phyloP scores from a whole-genome alignment of 2,797 vertebrate genomes.

The Urosaurus nigricauda region DNA sequence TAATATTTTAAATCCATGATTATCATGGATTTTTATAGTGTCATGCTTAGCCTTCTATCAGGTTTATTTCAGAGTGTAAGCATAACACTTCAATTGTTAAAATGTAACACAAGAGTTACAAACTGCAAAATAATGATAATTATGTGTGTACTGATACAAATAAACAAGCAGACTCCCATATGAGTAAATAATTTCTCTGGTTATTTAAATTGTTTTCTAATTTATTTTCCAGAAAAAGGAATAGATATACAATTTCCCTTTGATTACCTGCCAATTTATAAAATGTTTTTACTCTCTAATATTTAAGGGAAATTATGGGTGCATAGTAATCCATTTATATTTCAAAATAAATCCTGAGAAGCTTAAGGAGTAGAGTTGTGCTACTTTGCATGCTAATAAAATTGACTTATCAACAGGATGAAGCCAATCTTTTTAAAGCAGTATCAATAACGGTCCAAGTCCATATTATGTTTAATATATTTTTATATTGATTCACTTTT shows the following conservation, averaged over 20 bases:
- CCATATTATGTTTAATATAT: not conserved
- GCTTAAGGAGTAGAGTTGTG: not conserved
- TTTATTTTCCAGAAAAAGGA: not conserved
- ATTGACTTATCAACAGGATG: not conserved
- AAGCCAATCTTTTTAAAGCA: not conserved
- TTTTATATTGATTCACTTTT: too few relatives aligned
- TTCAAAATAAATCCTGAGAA: conserved; percentile 22
- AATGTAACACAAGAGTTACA: not conserved
- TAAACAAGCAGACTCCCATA: not conserved
- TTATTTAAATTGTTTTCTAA: conserved; percentile 20
- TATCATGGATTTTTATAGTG: not conserved
- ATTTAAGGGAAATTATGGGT: not conserved
- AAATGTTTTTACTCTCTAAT: not conserved
- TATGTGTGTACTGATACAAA: conserved; percentile 10
- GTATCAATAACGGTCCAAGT: not conserved
- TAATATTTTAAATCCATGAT: not conserved
- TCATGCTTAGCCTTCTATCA: not conserved
- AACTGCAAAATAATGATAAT: not conserved
- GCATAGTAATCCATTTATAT: conserved; percentile 23
- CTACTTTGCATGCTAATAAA: conserved; percentile 23
- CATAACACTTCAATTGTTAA: not conserved
- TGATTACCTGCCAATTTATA: conserved; percentile 9
- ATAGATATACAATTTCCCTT: not conserved
- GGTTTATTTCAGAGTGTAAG: not conserved
- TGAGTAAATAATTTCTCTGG: not conserved